Evolutionary conservation across 2,888 invertebrate genomes (phyloP), one percentile per base, ranked within the genome.

Genomic region (Drosophila infuscata): DNA sequence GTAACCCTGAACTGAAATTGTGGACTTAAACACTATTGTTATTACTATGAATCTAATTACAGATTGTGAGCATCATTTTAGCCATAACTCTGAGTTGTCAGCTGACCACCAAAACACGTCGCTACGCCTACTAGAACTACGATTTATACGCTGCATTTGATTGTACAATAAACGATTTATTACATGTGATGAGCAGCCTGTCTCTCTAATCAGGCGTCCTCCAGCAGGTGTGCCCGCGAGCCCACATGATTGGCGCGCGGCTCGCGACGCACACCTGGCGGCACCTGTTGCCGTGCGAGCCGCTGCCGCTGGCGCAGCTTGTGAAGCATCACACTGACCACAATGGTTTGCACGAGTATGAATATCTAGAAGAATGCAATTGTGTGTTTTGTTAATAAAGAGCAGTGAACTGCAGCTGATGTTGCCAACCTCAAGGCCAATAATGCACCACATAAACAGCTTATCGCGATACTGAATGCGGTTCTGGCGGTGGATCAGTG

Each of bases 401-500:
- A 53, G 65, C 72, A 69, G 4, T 76, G 72, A 68, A 70, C 63
- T 61, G 70, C 52, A 57, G 52, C 62, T 43, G 67, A 36, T 38
- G 48, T 25, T 70, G 54, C 76, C 58, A 70, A 87, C 87, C 87
- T 87, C 87, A 71, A 87, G 88, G 81, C 90, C 88, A 68, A 89
- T 75, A 66, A 90, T 85, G 75, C 79, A 76, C 89, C 90, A 90
- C 77, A 88, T 90, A 53, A 83, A 90, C 35, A 91, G 64, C 70
- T 83, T 80, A 78, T 91, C 91, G 57, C 91, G 89, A 33, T 82
- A 81, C 56, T 84, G 74, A 11, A 88, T 79, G 59, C 74, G 74
- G 38, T 79, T 76, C 52, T 82, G 82, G 35, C 79, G 79, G 8
- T 60, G 46, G 76, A 76, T 81, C 58, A 91, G 68, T n/a, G 88